Evolutionary conservation across 2,113 vertebrate species (phyloP), one percentile per base, ranked within the genome.

Genomic region (Saguinus midas): DNA sequence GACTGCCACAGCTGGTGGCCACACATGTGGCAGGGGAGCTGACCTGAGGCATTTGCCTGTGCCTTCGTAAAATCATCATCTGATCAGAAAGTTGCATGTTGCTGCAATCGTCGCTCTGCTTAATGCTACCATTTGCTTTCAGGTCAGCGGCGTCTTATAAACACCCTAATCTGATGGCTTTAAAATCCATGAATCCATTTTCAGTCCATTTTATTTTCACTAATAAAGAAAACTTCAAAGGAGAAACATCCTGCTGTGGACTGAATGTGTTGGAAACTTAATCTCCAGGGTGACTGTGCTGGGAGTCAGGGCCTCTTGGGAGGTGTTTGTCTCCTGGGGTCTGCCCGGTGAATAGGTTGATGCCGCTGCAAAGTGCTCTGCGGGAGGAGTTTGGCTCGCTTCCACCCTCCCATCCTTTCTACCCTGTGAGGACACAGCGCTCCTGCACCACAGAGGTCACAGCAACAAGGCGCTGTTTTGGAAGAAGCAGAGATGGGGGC

Each of bases 51-150:
- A 16, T 55, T 16, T 37, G 58, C 48, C 83, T 25, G 12, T 7
- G 2, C 13, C 4, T 6, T n/a, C 18, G 1, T 8, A 55, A 35
- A 66, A 16, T 13, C 4, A 0, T 17, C 9, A 0, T 20, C 79
- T 48, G 2, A 21, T 13, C 20, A 32, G 25, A 35, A 58, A 45
- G n/a, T 14, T 8, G 21, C 16, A 2, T 37, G 45, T 45, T 18
- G 0, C 73, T 13, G 4, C 18, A 32, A 13, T 10, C 35, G 12
- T 6, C 16, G 17, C 32, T 29, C 9, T 21, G 2, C 37, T 13
- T 6, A 52, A 43, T 1, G 37, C 16, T 10, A 14, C 70, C 72
- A 3, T 45, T 6, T 21, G 21, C 45, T 52, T 79, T 50, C 35
- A 52, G 18, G 6, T 35, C 87, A 61, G 32, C 29, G 0, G 3